A percentile compares a stretch with the other conserved stretches of the same genome.
These are phyloP conservation scores for Chrysaora quinquecirrha DNA, from an alignment of 30 jellyfish, hydroid and myxozoan species.

Conservation along the genomic window DNA sequence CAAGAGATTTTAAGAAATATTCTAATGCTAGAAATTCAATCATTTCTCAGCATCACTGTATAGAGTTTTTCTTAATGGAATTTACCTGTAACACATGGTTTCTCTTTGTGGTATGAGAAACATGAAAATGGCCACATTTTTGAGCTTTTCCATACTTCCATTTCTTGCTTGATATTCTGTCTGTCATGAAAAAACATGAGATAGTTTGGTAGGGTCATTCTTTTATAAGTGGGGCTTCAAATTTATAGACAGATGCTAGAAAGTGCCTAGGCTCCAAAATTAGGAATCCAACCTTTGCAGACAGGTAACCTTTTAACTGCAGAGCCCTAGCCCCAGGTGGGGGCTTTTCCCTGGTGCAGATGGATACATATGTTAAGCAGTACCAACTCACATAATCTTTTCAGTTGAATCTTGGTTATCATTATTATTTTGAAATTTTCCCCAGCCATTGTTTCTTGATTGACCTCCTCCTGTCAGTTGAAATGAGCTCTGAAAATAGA, in stretches of 20 bases:
- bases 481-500: not conserved
- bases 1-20: not conserved
- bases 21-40: not conserved
- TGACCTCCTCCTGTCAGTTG: not conserved
- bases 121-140: conserved; percentile 90
- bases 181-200: conserved; percentile 39
- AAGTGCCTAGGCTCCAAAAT: no score
- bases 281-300: no score
- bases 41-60: not conserved
- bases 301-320: no score
- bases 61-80: not conserved
- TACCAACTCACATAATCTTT: not conserved
- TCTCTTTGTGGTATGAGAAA: conserved; percentile 69
- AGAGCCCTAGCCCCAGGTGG: no score
- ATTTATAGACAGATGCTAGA: no score
- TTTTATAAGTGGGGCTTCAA: no score
- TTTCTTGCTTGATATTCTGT: conserved; percentile 51
- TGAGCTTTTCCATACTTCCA: conserved; percentile 62
- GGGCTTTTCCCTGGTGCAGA: no score
- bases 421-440: not conserved
- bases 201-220: no score
- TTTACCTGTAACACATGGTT: conserved; percentile 57
- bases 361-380: no score
- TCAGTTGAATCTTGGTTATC: not conserved
- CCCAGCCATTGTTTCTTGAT: not conserved